Evolutionary conservation across 2,888 invertebrate species (phyloP), one percentile per base, ranked within the genome.

Genomic region (Ashinkailepas kermadecensis): DNA sequence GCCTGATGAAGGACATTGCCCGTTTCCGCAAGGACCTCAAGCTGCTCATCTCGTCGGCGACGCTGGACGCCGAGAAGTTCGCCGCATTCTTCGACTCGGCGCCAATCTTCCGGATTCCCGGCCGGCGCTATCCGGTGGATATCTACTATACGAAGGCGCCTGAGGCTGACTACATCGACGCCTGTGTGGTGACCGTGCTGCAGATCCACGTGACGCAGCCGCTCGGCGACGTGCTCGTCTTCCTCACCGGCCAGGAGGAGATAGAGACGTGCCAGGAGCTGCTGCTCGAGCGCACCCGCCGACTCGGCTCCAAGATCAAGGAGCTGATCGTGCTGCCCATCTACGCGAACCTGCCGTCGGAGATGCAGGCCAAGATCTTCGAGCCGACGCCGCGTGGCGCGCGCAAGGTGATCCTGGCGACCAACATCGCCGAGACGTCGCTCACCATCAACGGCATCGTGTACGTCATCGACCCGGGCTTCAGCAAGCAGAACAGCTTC

Each of bases 121-220:
- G 99, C n/a, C 89, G 97, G 85, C 90, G 99, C 84, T 99, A 95
- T 89, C 98, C 99, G 2, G 99, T 99, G 0, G 96, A 99, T 87
- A 97, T 99, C 86, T 99, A 96, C 88, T 99, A 99, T 87, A 99
- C 99, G 0, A 97, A 97, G 90, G 98, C 99, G 0, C 99, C 99
- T 0, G 99, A 99, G 89, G 98, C 99, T 2, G 98, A 99, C 89
- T 99, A 99, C 87, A 93, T 99, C 80, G 98, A 99, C 88, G 99
- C 99, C 0, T 94, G 96, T 87, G 97, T 98, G n/a, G 96, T 97
- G 0, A 96, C 98, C 0, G 93, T 99, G 59, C 89, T 99, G 84
- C 99, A 99, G 89, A 99, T 99, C 85, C 99, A 99, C 88, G 94
- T 97, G 11, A 98, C 98, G 0, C 99, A 99, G 88, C 95, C 97